Percentiles rank a stretch among this genome's conserved stretches.
Evolutionary conservation across 1,140 invertebrate genomes (phyloP).

Genomic region (Cardiocondyla obscurior): DNA sequence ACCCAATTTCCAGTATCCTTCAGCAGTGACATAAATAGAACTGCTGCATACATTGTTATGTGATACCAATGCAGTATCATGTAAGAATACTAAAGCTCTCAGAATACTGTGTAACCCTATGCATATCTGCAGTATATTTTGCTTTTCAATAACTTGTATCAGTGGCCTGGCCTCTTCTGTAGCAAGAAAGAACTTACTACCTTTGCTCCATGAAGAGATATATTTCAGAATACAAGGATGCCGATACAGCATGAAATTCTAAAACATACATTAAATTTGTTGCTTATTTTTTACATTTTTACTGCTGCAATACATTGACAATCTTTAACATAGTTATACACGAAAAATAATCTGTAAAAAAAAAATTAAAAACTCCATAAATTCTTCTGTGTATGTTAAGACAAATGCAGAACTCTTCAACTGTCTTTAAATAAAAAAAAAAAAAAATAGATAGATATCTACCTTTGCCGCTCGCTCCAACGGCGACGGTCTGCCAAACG

Average conservation of each 20-base stretch:
- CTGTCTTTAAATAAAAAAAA: neutral
- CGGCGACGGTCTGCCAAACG: constrained; percentile 87
- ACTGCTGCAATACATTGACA: neutral
- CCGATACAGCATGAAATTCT: constrained; percentile 92
- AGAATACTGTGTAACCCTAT: constrained; percentile 90
- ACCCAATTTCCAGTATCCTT: constrained; percentile 93
- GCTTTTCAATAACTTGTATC: constrained; percentile 85
- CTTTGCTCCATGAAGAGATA: constrained; percentile 90
- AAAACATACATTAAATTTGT: constrained; percentile 72
- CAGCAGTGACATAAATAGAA: constrained; percentile 91
- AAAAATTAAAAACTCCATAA: neutral
- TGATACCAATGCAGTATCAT: constrained; percentile 89
- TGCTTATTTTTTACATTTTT: neutral
- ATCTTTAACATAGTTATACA: neutral
- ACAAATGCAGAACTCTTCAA: neutral
- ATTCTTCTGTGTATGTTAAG: neutral
- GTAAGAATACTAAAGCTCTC: constrained; percentile 91
- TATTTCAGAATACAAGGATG: constrained; percentile 93
- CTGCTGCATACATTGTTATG: constrained; percentile 92
- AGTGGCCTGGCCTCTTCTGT: constrained; percentile 91
- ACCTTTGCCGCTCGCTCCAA: constrained; percentile 90
- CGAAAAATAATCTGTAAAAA: neutral
- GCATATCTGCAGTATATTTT: constrained; percentile 90
- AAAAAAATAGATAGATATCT: constrained; percentile 37
- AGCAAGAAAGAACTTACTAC: constrained; percentile 89